These are phyloP conservation scores for Melanostigma gelatinosum DNA, from an alignment of 2,113 vertebrate genomes.

Conservation along the genomic window DNA sequence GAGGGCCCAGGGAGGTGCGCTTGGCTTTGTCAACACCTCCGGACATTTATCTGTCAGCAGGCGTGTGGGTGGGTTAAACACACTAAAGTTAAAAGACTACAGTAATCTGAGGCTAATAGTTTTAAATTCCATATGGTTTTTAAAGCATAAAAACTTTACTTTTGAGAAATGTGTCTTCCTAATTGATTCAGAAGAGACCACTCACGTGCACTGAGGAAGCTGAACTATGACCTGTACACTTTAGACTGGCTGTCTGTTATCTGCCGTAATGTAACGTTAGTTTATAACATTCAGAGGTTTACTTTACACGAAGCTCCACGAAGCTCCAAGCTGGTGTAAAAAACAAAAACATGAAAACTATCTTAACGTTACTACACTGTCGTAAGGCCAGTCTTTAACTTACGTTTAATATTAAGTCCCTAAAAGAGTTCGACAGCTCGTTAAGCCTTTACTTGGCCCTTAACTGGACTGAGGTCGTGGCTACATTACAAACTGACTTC, in stretches of 20 bases:
- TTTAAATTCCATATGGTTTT: background rate
- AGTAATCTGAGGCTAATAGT: background rate
- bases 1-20: background rate
- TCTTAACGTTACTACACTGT: background rate
- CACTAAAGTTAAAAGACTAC: background rate
- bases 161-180: background rate
- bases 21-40: background rate
- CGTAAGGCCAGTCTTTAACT: background rate
- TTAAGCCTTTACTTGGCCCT: background rate
- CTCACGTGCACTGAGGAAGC: too few relatives aligned
- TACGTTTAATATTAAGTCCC: constrained; percentile 4
- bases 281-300: background rate
- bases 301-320: background rate
- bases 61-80: background rate
- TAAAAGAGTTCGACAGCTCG: too few relatives aligned
- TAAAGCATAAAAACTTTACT: background rate
- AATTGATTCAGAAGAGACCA: background rate
- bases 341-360: background rate
- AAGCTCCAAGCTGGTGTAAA: background rate
- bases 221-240: background rate
- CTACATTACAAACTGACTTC: background rate
- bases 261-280: background rate
- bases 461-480: background rate
- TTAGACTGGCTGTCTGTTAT: background rate
- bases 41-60: constrained; percentile 32